A percentile compares a stretch with the other conserved stretches of the same genome.
phyloP scores from a whole-genome alignment of 2,113 vertebrate species.

The Rattus norvegicus region DNA sequence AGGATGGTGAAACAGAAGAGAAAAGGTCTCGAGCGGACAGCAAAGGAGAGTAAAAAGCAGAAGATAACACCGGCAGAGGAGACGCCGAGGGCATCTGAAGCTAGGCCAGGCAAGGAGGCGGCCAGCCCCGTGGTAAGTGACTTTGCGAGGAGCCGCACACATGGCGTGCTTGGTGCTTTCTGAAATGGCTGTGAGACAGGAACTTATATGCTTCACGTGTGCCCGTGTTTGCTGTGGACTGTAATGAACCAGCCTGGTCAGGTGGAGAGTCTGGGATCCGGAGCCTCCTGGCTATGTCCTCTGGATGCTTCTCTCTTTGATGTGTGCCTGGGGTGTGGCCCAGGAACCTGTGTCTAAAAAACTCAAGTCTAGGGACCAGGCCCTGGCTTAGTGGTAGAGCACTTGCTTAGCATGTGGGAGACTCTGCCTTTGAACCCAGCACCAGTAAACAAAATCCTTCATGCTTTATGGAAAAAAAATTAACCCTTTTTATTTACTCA shows the following conservation, averaged over 20 bases:
- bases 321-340: too few relatives aligned
- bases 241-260: neutral
- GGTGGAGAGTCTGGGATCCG: fast-evolving
- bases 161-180: fast-evolving
- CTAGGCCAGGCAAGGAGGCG: neutral
- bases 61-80: neutral
- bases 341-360: neutral
- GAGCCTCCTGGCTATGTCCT: neutral
- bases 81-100: fast-evolving
- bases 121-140: slow-evolving; percentile 67
- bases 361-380: neutral
- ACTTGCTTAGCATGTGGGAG: neutral
- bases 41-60: slow-evolving; percentile 72
- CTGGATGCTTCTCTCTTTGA: fast-evolving
- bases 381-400: neutral
- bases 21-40: slow-evolving; percentile 37
- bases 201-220: too few relatives aligned
- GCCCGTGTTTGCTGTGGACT: fast-evolving
- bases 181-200: fast-evolving
- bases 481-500: neutral
- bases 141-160: neutral
- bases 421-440: neutral
- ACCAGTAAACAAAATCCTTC: neutral
- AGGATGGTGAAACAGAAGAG: slow-evolving; percentile 79
- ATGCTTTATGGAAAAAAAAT: neutral